phyloP scores from a whole-genome alignment of 1,140 invertebrate genomes.

The Drosophila grimshawi region DNA sequence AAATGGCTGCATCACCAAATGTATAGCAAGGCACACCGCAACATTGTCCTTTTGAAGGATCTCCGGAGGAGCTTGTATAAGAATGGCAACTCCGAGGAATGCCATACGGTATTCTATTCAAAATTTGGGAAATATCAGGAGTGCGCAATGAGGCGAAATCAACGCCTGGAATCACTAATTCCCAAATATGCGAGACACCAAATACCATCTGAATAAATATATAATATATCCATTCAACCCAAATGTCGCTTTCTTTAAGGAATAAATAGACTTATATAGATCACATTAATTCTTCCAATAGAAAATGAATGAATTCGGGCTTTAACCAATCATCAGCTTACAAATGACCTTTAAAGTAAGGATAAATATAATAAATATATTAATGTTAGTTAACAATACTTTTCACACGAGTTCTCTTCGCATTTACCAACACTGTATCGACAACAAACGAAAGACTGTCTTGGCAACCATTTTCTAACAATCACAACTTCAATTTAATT shows the following conservation, averaged over 20 bases:
- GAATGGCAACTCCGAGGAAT: neutral
- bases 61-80: neutral
- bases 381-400: no score
- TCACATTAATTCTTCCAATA: no score
- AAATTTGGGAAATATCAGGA: neutral
- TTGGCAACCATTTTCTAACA: neutral
- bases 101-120: neutral
- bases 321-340: neutral
- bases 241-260: no score
- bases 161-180: conserved; percentile 3
- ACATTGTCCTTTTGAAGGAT: neutral
- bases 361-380: no score
- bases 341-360: neutral
- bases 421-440: neutral
- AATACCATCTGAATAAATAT: no score
- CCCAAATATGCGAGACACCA: conserved; percentile 11
- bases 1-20: neutral
- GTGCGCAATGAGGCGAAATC: conserved; percentile 2
- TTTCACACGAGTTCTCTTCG: neutral
- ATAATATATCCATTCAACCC: no score
- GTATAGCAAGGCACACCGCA: neutral
- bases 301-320: no score
- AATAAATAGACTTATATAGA: no score
- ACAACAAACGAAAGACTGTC: neutral
- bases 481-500: neutral